Percentiles rank a stretch among this genome's conserved stretches.
phyloP scores from a whole-genome alignment of 2,797 vertebrate genomes.

The Gallinago nigripennis region DNA sequence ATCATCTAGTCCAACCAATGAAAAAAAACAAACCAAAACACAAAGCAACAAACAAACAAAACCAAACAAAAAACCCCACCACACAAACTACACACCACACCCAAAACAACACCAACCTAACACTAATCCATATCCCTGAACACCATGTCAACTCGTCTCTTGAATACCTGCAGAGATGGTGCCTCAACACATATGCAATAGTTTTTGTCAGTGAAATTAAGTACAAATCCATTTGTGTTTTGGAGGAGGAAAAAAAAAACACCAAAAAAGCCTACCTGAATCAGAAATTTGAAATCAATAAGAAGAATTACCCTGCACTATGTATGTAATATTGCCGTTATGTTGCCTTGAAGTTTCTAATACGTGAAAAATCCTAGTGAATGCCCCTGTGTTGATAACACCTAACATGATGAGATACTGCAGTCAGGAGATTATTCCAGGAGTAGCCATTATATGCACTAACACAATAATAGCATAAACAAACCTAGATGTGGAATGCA shows the following conservation, averaged over 20 bases:
- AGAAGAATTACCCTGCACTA: neutral
- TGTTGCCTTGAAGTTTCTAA: neutral
- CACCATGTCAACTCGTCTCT: no score
- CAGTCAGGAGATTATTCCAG: neutral
- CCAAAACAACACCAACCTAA: no score
- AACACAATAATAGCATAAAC: neutral
- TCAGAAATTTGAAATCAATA: neutral
- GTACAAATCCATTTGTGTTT: neutral
- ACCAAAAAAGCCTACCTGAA: neutral
- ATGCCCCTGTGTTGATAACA: neutral
- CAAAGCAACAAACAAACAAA: no score
- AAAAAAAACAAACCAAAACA: no score
- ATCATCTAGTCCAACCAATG: no score
- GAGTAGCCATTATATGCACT: neutral
- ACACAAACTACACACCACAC: no score
- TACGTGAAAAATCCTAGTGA: neutral
- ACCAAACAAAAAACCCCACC: no score
- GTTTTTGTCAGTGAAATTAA: neutral
- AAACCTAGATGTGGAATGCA: neutral
- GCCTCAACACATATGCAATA: neutral
- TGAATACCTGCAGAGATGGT: no score
- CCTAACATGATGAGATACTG: neutral
- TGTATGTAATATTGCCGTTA: neutral
- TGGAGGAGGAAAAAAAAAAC: neutral
- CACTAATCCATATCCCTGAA: no score